A percentile compares a stretch with the other conserved stretches of the same genome.
Conservation (phyloP, 2,888 invertebrate genomes). For the Omphaloscelis lunosa region DNA sequence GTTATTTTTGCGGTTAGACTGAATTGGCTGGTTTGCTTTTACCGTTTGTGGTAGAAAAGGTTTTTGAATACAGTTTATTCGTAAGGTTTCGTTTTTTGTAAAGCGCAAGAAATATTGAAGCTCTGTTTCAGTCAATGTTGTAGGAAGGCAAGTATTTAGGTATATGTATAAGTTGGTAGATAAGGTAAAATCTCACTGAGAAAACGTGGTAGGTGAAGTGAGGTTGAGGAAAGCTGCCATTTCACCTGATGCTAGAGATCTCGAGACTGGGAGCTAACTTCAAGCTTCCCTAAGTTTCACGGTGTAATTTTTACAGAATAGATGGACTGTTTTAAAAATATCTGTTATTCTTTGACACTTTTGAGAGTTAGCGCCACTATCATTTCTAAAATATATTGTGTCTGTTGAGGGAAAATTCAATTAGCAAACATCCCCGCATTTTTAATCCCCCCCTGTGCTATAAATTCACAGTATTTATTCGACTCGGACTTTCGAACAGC, state of each 20-base stretch:
- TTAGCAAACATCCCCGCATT: not conserved
- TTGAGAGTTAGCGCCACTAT: not conserved
- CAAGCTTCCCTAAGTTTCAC: not conserved
- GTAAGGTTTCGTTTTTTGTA: slow-evolving; percentile 9
- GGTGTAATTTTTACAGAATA: not conserved
- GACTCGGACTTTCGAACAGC: slow-evolving; percentile 33
- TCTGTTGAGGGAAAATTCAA: slow-evolving; percentile 3
- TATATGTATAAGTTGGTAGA: not conserved
- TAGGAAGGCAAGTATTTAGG: not conserved
- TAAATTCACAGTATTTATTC: slow-evolving; percentile 35
- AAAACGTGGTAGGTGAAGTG: not conserved
- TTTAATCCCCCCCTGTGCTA: slow-evolving; percentile 3
- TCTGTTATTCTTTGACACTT: not conserved
- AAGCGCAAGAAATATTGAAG: not conserved
- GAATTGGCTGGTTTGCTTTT: slow-evolving; percentile 7
- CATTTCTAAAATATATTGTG: not conserved
- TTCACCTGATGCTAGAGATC: not conserved
- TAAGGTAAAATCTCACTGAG: not conserved
- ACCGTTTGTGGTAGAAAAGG: not conserved
- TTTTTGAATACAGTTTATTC: slow-evolving; percentile 1
- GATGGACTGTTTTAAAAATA: too few relatives aligned
- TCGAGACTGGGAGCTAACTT: not conserved
- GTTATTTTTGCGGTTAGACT: slow-evolving; percentile 15
- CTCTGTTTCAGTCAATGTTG: not conserved
- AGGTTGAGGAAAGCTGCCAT: not conserved